Evolutionary conservation across 2,888 invertebrate species (phyloP), one percentile per base, ranked within the genome.

Genomic region (Drosophila robusta): DNA sequence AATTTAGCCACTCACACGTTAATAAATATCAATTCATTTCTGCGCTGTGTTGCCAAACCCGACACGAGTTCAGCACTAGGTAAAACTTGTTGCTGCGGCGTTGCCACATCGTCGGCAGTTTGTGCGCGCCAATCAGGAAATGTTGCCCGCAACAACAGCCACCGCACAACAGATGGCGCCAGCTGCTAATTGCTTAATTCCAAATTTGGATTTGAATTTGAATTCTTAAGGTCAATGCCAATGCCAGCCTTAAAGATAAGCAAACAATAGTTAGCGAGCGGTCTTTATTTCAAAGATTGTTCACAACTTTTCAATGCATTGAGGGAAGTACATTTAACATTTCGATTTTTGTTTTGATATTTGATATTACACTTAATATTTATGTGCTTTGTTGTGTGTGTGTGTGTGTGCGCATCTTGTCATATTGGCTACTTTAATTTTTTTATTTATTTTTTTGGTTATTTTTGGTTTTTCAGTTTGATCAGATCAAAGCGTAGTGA

Each of bases 401-500:
- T 56, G 50, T 51, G 52, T 36, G 49, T 34, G 29, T 49, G 39
- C 22, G 22, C 47, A 44, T 29, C 12, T 16, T 51, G 41, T 34
- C 8, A 45, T 46, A 51, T 46, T 46, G 39, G 14, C 46, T 56
- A 45, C 14, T 34, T 32, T 24, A 11, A 3, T 49, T 57, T 42
- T 4, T 49, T 57, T 42, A 8, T 24, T 4, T 24, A 32, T 52
- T 55, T 24, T n/a, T 44, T 42, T n/a, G 9, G 36, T n/a, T 29
- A 9, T 36, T 36, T 62, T 26, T 45, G 8, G 4, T 46, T 12
- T 45, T 50, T 29, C 29, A 29, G 29, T 8, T 65, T 77, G 70
- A 71, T 75, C 72, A 80, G 72, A 71, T 80, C 63, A 78, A 86
- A 79, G 70, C 57, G 69, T 84, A 83, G 87, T 90, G 91, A 91